Base-by-base conservation (phyloP, 2,888 invertebrate genomes). In the Myathropa florea region DNA sequence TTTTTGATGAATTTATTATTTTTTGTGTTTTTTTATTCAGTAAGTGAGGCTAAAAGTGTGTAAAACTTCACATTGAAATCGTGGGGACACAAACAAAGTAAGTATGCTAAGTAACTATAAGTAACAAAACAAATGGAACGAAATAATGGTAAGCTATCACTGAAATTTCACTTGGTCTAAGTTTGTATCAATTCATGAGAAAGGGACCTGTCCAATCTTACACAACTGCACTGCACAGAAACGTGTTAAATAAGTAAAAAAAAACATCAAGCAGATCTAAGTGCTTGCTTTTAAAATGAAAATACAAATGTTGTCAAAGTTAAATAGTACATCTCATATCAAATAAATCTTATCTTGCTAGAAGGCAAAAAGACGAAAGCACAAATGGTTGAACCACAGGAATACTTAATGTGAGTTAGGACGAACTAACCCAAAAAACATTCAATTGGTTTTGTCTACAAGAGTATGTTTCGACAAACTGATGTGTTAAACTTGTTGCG, bases 21-120 rank as follows among this genome's bases (percentile, higher is more conserved):
- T 39, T 24, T 39, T 65, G 36, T 71, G 9, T 63, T 55, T 55
- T 59, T 39, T 30, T 30, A 60, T 61, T 70, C n/a, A 53, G 53
- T 71, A 46, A 61, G 75, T 76, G 57, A 72, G 72, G 59, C 72
- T 85, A 82, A 82, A 77, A 82, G 82, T 85, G 77, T 77, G 61
- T 61, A 63, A 73, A 77, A 77, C 85, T 85, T 85, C 82, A 85
- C 82, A 82, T 77, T 59, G 61, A 84, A 61, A 81, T 67, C 67
- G 7, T 39, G 36, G 9, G 59, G 36, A 59, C 7, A 14, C 3
- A 12, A 39, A 61, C 9, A 53, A 53, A 60, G 4, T 23, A n/a
- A n/a, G n/a, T 18, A 53, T 18, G 65, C 76, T 76, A 76, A 21
- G 30, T 24, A 23, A 53, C 18, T 46, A 60, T 10, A 53, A 18